Evolutionary conservation across 2,888 invertebrate species (phyloP), one percentile per base, ranked within the genome.

Genomic region (Andrena hattorfiana): DNA sequence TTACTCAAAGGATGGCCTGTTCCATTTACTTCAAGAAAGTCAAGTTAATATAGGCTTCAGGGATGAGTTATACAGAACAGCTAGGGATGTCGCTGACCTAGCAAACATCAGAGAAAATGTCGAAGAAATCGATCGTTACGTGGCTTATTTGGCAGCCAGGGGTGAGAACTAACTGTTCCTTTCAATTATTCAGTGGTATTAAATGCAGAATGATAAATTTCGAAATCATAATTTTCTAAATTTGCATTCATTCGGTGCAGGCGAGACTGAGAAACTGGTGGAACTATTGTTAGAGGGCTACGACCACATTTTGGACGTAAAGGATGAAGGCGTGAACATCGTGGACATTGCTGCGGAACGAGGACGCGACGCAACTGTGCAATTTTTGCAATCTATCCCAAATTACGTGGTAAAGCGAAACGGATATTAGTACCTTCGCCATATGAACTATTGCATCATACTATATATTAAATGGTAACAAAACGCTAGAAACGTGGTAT

Each of bases 41-140:
- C 96, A 97, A 87, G 96, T 97, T 30, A 98, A 97, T 93, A 95
- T 98, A 67, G 97, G 97, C 0, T 97, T 96, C 92, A 95, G 98
- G 70, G 98, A 98, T 93, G 97, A 97, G 89, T 94, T 97, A n/a
- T 98, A 98, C 93, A 95, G 98, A 59, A 98, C 98, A 0, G 97
- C 98, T 0, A 94, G 98, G 56, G 98, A 98, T 93, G 97, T 98
- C 49, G 97, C 98, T 16, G 95, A 97, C 70, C 97, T 97, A 90
- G 97, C 97, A 0, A 96, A 96, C 86, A 96, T 97, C 64, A 95
- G 95, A 0, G 97, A 97, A 68, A 98, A 98, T 92, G 97, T 97
- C 0, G 95, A 95, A 10, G 97, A 97, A 91, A 97, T 98, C 83
- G 98, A 98, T 94, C 95, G 96, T 92, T 98, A 96, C 95, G 95